These are phyloP conservation scores for Eublepharis macularius DNA, from an alignment of 2,113 vertebrate genomes.

Conservation along the genomic window DNA sequence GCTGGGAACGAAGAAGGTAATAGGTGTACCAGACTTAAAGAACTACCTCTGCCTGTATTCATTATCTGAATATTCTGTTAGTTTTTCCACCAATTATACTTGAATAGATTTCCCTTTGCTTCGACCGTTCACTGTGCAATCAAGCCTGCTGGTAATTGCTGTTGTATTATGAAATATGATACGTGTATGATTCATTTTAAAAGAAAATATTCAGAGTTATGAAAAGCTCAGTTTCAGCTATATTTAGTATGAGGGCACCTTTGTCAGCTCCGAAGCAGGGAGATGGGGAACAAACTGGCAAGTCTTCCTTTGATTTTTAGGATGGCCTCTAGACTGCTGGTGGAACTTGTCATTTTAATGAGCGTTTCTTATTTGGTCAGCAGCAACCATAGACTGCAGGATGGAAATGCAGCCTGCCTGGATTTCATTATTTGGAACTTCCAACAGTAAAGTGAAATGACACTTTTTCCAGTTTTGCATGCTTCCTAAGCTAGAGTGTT, in stretches of 20 bases:
- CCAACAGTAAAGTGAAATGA: conserved; percentile 5
- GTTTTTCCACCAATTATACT: conserved; percentile 36
- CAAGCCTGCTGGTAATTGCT: conserved; percentile 28
- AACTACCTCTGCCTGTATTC: conserved; percentile 34
- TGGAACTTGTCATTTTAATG: conserved; percentile 31
- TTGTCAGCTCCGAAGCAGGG: conserved; percentile 23
- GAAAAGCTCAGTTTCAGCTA: conserved; percentile 18
- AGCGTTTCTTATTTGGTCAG: conserved; percentile 24
- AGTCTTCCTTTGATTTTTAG: conserved; percentile 48
- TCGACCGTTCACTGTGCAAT: conserved; percentile 6
- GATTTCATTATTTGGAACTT: conserved; percentile 26
- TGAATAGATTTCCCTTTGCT: conserved; percentile 58
- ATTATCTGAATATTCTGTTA: conserved; percentile 44
- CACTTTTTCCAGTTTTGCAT: conserved; percentile 6
- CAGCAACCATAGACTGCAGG: background rate
- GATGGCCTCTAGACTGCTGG: conserved; percentile 24
- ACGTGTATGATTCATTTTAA: background rate
- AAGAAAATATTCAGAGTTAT: conserved; percentile 9
- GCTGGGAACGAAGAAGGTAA: conserved; percentile 26
- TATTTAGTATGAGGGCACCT: conserved; percentile 6
- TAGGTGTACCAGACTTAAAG: conserved; percentile 35
- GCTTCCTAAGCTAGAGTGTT: background rate
- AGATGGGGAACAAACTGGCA: background rate
- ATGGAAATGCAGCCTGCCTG: background rate
- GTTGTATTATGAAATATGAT: conserved; percentile 36